Percentiles rank a stretch among this genome's conserved stretches.
Evolutionary conservation across 2,888 invertebrate species (phyloP).

Genomic region (Chymomyza caudatula): DNA sequence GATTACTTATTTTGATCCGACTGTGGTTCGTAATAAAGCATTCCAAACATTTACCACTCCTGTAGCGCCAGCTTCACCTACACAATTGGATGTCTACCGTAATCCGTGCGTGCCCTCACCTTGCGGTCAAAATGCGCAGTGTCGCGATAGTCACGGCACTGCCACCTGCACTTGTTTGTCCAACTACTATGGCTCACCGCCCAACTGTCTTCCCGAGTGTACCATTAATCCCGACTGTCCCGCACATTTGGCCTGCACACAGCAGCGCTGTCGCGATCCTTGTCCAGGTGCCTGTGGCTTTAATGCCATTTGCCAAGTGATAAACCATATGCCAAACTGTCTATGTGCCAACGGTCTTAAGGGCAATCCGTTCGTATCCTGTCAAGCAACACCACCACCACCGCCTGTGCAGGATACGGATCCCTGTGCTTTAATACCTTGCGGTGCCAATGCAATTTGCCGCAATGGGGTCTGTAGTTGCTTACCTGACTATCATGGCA

Average conservation of each 20-base stretch:
- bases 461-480: conserved; percentile 85
- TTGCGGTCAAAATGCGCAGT: conserved; percentile 85
- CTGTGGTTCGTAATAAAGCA: background rate
- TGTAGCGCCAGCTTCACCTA: conserved; percentile 27
- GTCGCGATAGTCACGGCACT: conserved; percentile 81
- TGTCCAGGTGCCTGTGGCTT: conserved; percentile 86
- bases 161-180: conserved; percentile 84
- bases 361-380: conserved; percentile 85
- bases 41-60: background rate
- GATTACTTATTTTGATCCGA: conserved; percentile 23
- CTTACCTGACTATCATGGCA: conserved; percentile 82
- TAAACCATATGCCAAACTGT: conserved; percentile 85
- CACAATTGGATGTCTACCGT: conserved; percentile 71
- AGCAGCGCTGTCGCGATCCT: conserved; percentile 85
- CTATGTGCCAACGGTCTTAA: conserved; percentile 81
- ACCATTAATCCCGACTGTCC: conserved; percentile 85
- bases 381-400: conserved; percentile 78
- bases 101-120: conserved; percentile 87
- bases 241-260: conserved; percentile 84
- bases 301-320: conserved; percentile 82
- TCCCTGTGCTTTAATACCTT: conserved; percentile 86
- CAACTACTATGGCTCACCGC: conserved; percentile 84
- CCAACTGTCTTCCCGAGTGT: conserved; percentile 86
- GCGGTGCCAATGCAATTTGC: conserved; percentile 84
- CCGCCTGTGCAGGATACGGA: conserved; percentile 78